Evolutionary conservation across 2,888 invertebrate species (phyloP).

Genomic region (Steinernema hermaphroditum): DNA sequence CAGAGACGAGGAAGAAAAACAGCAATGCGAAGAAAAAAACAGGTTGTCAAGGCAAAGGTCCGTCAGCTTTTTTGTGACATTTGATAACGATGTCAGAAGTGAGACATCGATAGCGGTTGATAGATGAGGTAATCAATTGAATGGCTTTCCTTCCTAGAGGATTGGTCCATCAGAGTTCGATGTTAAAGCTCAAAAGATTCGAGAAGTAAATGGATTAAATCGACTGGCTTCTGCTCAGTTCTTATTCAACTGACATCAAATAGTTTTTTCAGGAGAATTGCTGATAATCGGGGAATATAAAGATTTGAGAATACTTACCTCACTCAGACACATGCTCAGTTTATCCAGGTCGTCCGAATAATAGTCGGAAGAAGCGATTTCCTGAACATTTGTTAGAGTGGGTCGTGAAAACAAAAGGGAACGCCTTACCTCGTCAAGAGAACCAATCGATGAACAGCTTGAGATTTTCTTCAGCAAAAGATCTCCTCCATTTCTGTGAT

Average conservation of each 20-base stretch:
- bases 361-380: slow-evolving; percentile 42
- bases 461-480: slow-evolving; percentile 32
- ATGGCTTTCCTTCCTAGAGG: too few relatives aligned
- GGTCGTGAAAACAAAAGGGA: neutral
- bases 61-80: neutral
- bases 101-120: too few relatives aligned
- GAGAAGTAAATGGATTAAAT: too few relatives aligned
- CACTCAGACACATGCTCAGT: slow-evolving; percentile 61
- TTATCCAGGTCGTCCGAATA: slow-evolving; percentile 64
- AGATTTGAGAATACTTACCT: slow-evolving; percentile 56
- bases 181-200: too few relatives aligned
- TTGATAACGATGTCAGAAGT: too few relatives aligned
- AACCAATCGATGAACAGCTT: slow-evolving; percentile 30
- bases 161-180: too few relatives aligned
- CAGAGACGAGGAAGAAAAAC: neutral
- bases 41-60: neutral
- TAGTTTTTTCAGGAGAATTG: too few relatives aligned
- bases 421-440: slow-evolving; percentile 17
- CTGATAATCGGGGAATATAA: too few relatives aligned
- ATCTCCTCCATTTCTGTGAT: slow-evolving; percentile 16
- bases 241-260: too few relatives aligned
- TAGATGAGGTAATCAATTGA: too few relatives aligned
- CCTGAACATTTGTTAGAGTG: slow-evolving; percentile 34
- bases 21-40: neutral
- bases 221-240: too few relatives aligned